Conservation (phyloP, 2,113 vertebrate genomes). For the Podocnemis expansa region DNA sequence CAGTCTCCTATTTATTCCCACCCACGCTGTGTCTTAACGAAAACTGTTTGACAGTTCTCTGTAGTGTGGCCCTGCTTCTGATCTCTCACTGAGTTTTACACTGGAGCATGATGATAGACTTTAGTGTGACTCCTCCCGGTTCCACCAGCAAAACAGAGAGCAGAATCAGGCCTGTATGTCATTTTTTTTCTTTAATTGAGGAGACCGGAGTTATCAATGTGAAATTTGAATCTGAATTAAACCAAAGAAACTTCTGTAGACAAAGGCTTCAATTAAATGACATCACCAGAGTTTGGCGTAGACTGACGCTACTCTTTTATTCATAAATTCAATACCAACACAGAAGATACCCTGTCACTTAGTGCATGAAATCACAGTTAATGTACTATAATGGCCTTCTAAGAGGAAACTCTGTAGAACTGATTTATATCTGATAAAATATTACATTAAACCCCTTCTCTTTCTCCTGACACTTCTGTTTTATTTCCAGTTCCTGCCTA, state of each 20-base stretch:
- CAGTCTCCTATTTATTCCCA: neutral
- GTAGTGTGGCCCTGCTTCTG: neutral
- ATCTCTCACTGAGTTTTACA: neutral
- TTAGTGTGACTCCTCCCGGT: neutral
- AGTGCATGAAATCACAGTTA: constrained; percentile 66
- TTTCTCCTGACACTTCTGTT: constrained; percentile 24
- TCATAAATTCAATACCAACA: constrained; percentile 40
- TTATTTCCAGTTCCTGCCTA: neutral
- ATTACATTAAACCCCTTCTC: constrained; percentile 6
- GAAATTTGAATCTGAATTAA: constrained; percentile 67
- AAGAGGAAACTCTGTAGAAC: constrained; percentile 56
- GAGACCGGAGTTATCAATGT: constrained; percentile 51
- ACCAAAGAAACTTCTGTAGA: constrained; percentile 57
- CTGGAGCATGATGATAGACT: neutral
- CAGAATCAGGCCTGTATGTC: constrained; percentile 36
- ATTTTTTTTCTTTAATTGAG: constrained; percentile 38
- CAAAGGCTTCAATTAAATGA: constrained; percentile 8
- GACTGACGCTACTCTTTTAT: constrained; percentile 16
- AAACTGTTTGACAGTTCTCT: neutral
- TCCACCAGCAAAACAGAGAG: neutral
- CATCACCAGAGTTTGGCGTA: neutral
- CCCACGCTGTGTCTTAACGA: neutral
- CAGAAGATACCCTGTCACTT: constrained; percentile 23
- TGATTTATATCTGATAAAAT: constrained; percentile 54
- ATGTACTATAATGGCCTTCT: constrained; percentile 35